A percentile compares a stretch with the other conserved stretches of the same genome.
phyloP scores from a whole-genome alignment of 2,888 invertebrate species.

The Pseudoips prasinana region DNA sequence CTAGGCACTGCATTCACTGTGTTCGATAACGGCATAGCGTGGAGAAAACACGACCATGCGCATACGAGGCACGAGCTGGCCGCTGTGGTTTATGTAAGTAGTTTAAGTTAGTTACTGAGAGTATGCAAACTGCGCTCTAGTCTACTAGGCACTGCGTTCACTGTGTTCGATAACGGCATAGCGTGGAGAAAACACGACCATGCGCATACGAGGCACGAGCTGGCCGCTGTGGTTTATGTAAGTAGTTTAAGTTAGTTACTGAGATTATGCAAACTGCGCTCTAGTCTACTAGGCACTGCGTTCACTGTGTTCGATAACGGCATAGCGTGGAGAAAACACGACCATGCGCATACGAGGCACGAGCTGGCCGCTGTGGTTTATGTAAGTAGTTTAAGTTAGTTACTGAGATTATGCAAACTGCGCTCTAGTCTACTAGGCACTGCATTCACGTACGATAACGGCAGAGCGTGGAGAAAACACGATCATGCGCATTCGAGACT shows the following conservation, averaged over 20 bases:
- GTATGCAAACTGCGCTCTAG: too few species aligned
- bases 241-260: conserved; percentile 68
- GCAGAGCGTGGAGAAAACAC: conserved; percentile 87
- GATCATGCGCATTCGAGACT: conserved; percentile 85
- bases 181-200: neutral
- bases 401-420: too few species aligned
- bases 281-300: too few species aligned
- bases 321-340: conserved; percentile 81
- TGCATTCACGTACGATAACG: conserved; percentile 98
- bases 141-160: too few species aligned
- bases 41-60: neutral
- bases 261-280: too few species aligned
- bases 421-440: conserved; percentile 98
- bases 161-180: too few species aligned
- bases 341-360: conserved; percentile 55
- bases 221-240: conserved; percentile 97
- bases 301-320: conserved; percentile 97
- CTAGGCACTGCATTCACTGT: too few species aligned
- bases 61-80: conserved; percentile 88
- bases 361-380: conserved; percentile 97
- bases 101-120: too few species aligned
- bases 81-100: conserved; percentile 94
- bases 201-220: conserved; percentile 82
- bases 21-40: too few species aligned
- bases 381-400: conserved; percentile 83